Conservation (phyloP, 2,888 invertebrate genomes). For the Temnothorax unifasciatus region DNA sequence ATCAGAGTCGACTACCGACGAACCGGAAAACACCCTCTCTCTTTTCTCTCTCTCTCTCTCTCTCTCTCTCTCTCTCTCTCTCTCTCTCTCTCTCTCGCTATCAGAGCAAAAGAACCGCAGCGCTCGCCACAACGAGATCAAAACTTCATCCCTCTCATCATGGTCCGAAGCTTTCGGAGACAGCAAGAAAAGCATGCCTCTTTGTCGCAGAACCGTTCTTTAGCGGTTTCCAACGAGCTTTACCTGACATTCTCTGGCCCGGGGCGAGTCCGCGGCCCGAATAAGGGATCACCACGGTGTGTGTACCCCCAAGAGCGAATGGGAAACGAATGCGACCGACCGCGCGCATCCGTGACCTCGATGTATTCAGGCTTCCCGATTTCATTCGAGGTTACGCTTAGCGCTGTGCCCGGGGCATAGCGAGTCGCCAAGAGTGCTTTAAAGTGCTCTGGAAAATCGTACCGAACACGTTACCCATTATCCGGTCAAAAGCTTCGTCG, state of each 20-base stretch:
- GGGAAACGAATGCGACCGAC: conserved; percentile 66
- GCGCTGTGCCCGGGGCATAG: conserved; percentile 3
- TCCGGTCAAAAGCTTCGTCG: conserved; percentile 55
- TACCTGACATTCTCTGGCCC: conserved; percentile 19
- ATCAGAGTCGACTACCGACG: conserved; percentile 13
- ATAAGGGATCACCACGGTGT: conserved; percentile 60
- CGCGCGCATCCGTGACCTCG: conserved; percentile 78
- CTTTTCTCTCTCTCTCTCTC: background rate
- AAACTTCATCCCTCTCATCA: background rate
- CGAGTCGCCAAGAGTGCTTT: conserved; percentile 38
- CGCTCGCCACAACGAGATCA: background rate
- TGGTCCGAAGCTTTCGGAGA: conserved; percentile 11
- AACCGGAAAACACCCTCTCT: background rate
- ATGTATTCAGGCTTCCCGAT: conserved; percentile 78
- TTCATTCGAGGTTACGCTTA: conserved; percentile 63
- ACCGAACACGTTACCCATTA: conserved; percentile 55
- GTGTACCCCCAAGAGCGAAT: conserved; percentile 13
- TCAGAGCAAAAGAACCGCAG: background rate
- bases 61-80: background rate
- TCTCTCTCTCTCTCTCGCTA: background rate
- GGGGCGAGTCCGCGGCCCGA: conserved; percentile 68
- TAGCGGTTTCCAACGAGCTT: conserved; percentile 35
- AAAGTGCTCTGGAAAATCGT: conserved; percentile 21
- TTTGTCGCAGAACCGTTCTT: conserved; percentile 34
- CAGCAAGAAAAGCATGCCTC: conserved; percentile 9